A percentile compares a stretch with the other conserved stretches of the same genome.
Evolutionary conservation across 2,113 vertebrate species (phyloP).

Genomic region (Paralichthys olivaceus): DNA sequence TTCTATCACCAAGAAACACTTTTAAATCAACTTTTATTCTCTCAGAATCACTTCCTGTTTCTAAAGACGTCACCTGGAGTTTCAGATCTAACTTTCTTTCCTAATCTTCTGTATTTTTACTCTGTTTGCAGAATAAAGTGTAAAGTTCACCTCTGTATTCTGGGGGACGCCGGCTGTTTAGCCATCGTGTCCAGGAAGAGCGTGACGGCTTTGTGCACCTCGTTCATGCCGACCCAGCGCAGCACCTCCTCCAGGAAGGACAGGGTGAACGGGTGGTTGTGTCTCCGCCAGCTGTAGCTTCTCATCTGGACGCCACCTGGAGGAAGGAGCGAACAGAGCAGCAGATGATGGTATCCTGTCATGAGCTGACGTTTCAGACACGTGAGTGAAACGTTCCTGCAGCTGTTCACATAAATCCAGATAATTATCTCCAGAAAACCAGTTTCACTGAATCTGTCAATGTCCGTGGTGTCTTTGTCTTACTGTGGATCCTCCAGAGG

Average conservation of each 20-base stretch:
- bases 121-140: too few species aligned
- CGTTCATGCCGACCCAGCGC: constrained; percentile 88
- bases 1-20: background rate
- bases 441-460: too few species aligned
- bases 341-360: background rate
- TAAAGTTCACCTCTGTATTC: constrained; percentile 79
- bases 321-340: background rate
- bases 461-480: constrained; percentile 49
- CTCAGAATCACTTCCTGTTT: background rate
- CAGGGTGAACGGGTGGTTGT: constrained; percentile 86
- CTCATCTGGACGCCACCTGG: constrained; percentile 81
- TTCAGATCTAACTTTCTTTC: too few species aligned
- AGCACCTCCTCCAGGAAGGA: constrained; percentile 89
- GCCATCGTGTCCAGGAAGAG: constrained; percentile 87
- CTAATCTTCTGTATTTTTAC: too few species aligned
- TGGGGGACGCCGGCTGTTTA: constrained; percentile 68
- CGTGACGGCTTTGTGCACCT: constrained; percentile 91
- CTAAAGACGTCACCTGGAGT: too few species aligned
- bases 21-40: too few species aligned
- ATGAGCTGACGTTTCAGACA: too few species aligned
- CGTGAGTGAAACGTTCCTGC: too few species aligned
- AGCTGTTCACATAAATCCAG: too few species aligned
- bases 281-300: constrained; percentile 80
- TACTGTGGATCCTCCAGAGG: constrained; percentile 93
- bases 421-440: too few species aligned